Base-by-base conservation (phyloP, 2,888 invertebrate species). In the Callosobruchus maculatus region DNA sequence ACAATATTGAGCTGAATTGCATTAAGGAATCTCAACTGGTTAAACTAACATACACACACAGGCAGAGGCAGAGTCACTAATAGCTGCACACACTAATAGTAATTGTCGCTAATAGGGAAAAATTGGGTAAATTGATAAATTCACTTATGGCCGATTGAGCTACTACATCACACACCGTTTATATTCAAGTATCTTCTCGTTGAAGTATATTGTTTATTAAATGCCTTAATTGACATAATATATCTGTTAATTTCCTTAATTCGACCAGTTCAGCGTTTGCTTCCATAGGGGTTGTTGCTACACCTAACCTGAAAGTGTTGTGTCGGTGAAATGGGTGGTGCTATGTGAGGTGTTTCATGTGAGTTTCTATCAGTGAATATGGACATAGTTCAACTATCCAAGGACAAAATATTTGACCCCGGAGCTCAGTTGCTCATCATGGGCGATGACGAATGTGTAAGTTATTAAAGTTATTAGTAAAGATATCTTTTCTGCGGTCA, bases 51-150 rank as follows among this genome's bases (percentile, higher is more conserved):
- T 84, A 86, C 49, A 49, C 13, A 49, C 49, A 49, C 49, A 49
- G 49, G 49, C 49, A 49, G 49, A 49, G 49, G 49, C 49, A 49
- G 49, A 49, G 49, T 13, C 49, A 49, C 86, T 86, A 86, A n/a
- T n/a, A n/a, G n/a, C n/a, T n/a, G n/a, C n/a, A n/a, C n/a, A n/a
- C n/a, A n/a, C n/a, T n/a, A n/a, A 87, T 87, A 86, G 87, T 86
- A 85, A 86, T 86, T 86, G 86, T 86, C 84, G 86, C 87, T 88
- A 88, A 88, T 87, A 86, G 87, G 87, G 87, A 87, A 88, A 87
- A 87, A 88, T 88, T 88, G 87, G 87, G 87, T 88, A 88, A 88
- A 88, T 88, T 88, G 87, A 87, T 87, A 87, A 87, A 87, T 87
- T 87, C 87, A 87, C 85, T 86, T 86, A 85, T 79, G 81, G 81